These are phyloP conservation scores for Melanotaenia pygmaea DNA, from an alignment of 2,797 vertebrate species.

Conservation along the genomic window DNA sequence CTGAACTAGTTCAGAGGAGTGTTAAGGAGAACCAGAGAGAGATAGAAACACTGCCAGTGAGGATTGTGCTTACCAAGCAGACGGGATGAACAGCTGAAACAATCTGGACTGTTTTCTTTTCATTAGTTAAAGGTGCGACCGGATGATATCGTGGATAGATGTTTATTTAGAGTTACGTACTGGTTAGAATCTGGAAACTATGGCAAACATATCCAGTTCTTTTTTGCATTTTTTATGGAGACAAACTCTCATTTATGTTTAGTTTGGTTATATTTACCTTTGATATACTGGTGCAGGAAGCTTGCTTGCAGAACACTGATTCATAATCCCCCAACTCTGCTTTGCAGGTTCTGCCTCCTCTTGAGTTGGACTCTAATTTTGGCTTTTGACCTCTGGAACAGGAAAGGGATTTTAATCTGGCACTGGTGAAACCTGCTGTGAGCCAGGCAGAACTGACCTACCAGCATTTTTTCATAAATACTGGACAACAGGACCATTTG, in stretches of 20 bases:
- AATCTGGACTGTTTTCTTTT: constrained; percentile 75
- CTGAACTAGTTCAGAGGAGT: constrained; percentile 65
- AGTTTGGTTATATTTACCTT: constrained; percentile 43
- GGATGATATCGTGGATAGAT: constrained; percentile 43
- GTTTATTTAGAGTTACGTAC: constrained; percentile 52
- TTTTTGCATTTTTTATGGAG: constrained; percentile 28
- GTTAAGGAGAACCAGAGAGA: constrained; percentile 53
- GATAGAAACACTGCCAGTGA: constrained; percentile 45
- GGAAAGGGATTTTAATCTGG: constrained; percentile 52
- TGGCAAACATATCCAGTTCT: constrained; percentile 32
- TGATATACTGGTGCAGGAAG: constrained; percentile 28
- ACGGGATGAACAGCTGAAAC: constrained; percentile 72
- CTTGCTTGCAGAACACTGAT: constrained; percentile 61
- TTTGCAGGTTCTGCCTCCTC: constrained; percentile 59
- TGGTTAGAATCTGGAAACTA: constrained; percentile 44
- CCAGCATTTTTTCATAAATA: constrained; percentile 35
- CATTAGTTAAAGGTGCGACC: constrained; percentile 70
- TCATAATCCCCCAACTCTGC: constrained; percentile 56
- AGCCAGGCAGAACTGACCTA: constrained; percentile 55
- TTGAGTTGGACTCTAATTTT: constrained; percentile 70
- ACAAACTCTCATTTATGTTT: constrained; percentile 20
- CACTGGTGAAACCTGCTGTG: constrained; percentile 40
- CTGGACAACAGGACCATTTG: constrained; percentile 45
- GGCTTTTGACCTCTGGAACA: constrained; percentile 67
- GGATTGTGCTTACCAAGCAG: constrained; percentile 61